Base-by-base conservation (phyloP, 2,888 invertebrate species). In the Polietes domitor region DNA sequence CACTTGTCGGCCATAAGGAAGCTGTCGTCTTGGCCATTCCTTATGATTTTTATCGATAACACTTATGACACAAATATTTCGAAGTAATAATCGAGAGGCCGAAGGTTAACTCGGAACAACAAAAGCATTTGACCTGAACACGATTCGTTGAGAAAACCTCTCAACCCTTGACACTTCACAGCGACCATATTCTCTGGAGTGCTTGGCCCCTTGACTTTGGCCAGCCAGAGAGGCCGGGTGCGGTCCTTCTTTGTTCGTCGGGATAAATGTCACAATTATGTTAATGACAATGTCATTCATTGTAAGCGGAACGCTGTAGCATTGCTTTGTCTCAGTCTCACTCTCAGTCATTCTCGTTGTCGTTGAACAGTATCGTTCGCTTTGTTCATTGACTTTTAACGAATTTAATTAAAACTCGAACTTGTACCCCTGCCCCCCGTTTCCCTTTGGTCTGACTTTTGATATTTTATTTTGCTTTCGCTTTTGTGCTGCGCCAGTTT, bases 321-420 rank as follows among this genome's bases (percentile, higher is more conserved):
- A 26, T 32, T 32, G 32, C 24, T 58, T 43, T 5, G 43, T 68
- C 41, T 17, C 63, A n/a, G 37, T 32, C 37, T 37, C 4, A 7
- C 4, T 7, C 32, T 32, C 32, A 32, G 32, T 21, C 55, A 21
- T 24, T 26, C 4, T 24, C 26, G 12, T 15, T 26, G n/a, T 17
- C n/a, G 6, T n/a, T n/a, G n/a, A 17, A 53, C 17, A 28, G 15
- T 61, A 2, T n/a, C 19, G 15, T 65, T 26, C 26, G 24, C 28
- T 63, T 37, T 37, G 19, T 19, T 4, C 21, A 3, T 58, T 55
- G 55, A 73, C 72, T 73, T 68, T 73, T 53, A 55, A 73, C 24
- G 15, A 73, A 55, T 73, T 73, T 73, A 73, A 73, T 73, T 73
- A 55, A 73, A 73, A 73, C 55, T 37, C 41, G 15, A 41, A 53